Base-by-base conservation (phyloP, 1,140 invertebrate genomes). In the Drosophila murphyi region DNA sequence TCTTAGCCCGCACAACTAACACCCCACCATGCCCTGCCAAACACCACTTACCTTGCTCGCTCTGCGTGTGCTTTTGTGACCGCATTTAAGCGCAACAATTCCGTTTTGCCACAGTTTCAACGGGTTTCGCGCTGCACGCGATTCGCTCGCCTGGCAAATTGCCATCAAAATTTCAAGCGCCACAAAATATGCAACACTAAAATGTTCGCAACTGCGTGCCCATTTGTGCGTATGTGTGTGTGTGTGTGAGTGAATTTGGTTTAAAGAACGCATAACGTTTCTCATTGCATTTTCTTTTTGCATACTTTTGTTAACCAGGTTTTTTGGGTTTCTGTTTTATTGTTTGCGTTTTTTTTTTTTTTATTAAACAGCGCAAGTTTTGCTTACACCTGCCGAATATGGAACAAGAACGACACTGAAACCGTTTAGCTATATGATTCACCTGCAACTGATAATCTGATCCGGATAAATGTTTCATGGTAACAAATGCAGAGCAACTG, bases 81-180 rank as follows among this genome's bases (percentile, higher is more conserved):
- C 72, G 72, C 72, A 75, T 71, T 71, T 75, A 75, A 75, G 65
- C 68, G 60, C 72, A 75, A 75, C 72, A 71, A 75, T 75, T 75
- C 68, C 64, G 41, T 75, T 68, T 59, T 50, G 50, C 55, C 64
- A 73, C 63, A 51, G 32, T 56, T 59, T 54, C 68, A 45, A 32
- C 55, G 64, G 41, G 76, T 75, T 82, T 75, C 45, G 32, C 65
- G 72, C 77, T 70, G 43, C 75, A 76, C 60, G 59, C 55, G 72
- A 72, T 52, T 68, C 61, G 72, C 70, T 87, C 80, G 80, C 72
- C 72, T 88, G 80, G 82, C 83, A 88, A 87, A 87, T 87, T 87
- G 82, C 82, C 83, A 87, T 88, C 88, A 77, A 79, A 80, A 82
- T 87, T 88, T 86, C 76, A 88, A 80, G 76, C 83, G 67, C 83